phyloP scores from a whole-genome alignment of 2,113 vertebrate species.

The pig (Sus scrofa) region T2T-Sscrofa CM000814.6:74178501-74179000 shows the following conservation, averaged over 20 bases:
- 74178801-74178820: background rate
- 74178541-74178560: background rate
- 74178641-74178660: background rate
- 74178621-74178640: background rate
- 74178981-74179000: no score
- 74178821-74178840: background rate
- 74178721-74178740: background rate
- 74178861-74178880: background rate
- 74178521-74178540: background rate
- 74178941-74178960: no score
- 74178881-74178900: no score
- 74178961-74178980: no score
- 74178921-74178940: no score
- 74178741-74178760: background rate
- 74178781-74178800: background rate
- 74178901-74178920: no score
- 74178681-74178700: background rate
- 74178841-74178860: background rate
- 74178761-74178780: background rate
- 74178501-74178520: background rate
- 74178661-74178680: background rate
- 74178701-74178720: background rate
- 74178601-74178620: rapidly evolving
- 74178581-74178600: background rate
- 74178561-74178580: background rate